phyloP scores from a whole-genome alignment of 92 coral and sea anemone species.

The Phymanthus crucifer region DNA sequence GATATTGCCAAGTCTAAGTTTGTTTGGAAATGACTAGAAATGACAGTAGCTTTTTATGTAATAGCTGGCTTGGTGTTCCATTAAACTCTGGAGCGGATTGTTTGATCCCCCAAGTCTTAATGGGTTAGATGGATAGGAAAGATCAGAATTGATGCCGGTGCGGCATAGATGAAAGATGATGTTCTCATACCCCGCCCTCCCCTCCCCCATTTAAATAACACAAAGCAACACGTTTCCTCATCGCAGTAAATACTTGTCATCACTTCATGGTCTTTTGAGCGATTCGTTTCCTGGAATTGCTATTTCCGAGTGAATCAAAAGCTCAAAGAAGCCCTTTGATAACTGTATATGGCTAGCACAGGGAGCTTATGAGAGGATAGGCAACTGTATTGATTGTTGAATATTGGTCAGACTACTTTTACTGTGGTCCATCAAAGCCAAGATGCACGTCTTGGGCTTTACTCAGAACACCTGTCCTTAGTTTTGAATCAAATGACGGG shows the following conservation, averaged over 20 bases:
- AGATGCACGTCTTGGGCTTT: background rate
- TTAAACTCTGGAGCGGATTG: too few species aligned
- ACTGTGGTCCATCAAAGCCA: background rate
- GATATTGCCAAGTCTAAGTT: background rate
- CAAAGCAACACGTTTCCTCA: background rate
- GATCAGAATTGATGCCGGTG: too few species aligned
- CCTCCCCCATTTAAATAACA: background rate
- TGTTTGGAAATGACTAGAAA: background rate
- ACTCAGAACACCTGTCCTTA: background rate
- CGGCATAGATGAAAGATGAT: too few species aligned
- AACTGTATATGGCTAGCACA: background rate
- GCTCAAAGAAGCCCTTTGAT: background rate
- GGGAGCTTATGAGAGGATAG: too few species aligned
- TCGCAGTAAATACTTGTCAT: background rate
- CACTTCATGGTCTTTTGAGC: background rate
- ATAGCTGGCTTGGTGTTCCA: background rate
- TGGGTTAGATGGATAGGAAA: too few species aligned
- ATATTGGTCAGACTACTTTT: background rate
- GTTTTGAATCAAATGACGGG: background rate
- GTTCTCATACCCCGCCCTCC: background rate
- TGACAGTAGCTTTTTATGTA: background rate
- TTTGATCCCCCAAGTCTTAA: too few species aligned
- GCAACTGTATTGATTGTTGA: too few species aligned
- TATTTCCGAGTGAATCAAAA: background rate
- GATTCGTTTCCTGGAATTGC: background rate